A percentile compares a stretch with the other conserved stretches of the same genome.
phyloP scores from a whole-genome alignment of 64 coral and sea anemone genomes.

The Acropora tenuis region DNA sequence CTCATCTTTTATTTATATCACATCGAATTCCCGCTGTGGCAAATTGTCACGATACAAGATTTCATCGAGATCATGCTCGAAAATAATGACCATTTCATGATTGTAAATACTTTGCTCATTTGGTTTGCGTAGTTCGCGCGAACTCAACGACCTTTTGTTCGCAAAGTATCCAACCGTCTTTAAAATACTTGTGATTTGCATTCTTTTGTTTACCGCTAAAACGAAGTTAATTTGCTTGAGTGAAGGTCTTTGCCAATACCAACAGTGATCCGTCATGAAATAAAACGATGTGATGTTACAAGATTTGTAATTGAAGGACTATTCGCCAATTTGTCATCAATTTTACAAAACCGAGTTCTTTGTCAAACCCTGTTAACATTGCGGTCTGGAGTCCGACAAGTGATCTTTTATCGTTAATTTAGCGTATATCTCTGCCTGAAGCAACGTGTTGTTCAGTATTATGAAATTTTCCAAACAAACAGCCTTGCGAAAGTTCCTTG shows the following conservation, averaged over 20 bases:
- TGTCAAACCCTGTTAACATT: not conserved
- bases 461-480: no score
- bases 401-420: not conserved
- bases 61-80: conserved; percentile 17
- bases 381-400: not conserved
- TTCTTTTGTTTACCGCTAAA: conserved; percentile 6
- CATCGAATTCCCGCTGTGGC: conserved; percentile 28
- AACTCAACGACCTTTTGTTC: conserved; percentile 28
- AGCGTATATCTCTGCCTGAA: no score
- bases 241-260: conserved; percentile 11
- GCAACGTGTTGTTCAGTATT: no score
- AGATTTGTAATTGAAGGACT: conserved; percentile 35
- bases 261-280: not conserved
- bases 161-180: conserved; percentile 2
- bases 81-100: conserved; percentile 6
- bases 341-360: not conserved
- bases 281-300: conserved; percentile 11
- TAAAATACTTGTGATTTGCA: conserved; percentile 3
- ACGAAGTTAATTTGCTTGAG: conserved; percentile 25
- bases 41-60: conserved; percentile 15
- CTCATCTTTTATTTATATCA: conserved; percentile 55
- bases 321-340: conserved; percentile 36
- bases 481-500: no score
- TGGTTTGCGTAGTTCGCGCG: not conserved
- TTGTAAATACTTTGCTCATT: conserved; percentile 26